A percentile compares a stretch with the other conserved stretches of the same genome.
phyloP scores from a whole-genome alignment of 2,888 invertebrate genomes.

The Schrankia costaestrigalis region DNA sequence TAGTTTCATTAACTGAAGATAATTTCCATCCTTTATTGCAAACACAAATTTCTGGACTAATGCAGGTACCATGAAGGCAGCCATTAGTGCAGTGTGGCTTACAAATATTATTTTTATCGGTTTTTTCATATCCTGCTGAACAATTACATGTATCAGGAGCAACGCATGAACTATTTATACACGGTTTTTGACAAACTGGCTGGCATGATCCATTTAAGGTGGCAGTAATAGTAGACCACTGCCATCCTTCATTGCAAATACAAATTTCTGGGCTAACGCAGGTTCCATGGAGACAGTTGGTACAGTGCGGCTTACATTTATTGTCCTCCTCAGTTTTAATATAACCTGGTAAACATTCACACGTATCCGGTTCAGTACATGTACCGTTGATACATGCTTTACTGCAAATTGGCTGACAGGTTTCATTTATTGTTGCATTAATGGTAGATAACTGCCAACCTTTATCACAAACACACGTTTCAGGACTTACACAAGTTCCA shows the following conservation, averaged over 20 bases:
- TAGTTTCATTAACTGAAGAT: not conserved
- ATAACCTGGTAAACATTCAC: slow-evolving; percentile 6
- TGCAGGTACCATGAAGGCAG: slow-evolving; percentile 10
- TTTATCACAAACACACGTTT: slow-evolving; percentile 8
- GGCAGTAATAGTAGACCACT: not conserved
- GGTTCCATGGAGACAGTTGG: slow-evolving; percentile 9
- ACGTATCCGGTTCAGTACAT: slow-evolving; percentile 7
- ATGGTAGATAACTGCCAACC: slow-evolving; percentile 9
- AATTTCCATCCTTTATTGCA: slow-evolving; percentile 12
- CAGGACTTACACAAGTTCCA: slow-evolving; percentile 13
- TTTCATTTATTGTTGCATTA: not conserved
- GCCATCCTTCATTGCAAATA: slow-evolving; percentile 14
- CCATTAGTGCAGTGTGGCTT: slow-evolving; percentile 9
- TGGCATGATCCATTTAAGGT: slow-evolving; percentile 1
- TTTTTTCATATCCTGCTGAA: slow-evolving; percentile 3
- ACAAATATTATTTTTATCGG: not conserved
- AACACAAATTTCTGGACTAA: slow-evolving; percentile 12
- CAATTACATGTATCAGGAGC: slow-evolving; percentile 15
- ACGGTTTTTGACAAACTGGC: slow-evolving; percentile 9
- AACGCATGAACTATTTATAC: slow-evolving; percentile 8
- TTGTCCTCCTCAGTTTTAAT: not conserved
- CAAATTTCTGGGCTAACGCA: slow-evolving; percentile 16
- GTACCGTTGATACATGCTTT: slow-evolving; percentile 5
- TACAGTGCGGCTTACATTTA: slow-evolving; percentile 14
- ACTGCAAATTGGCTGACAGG: slow-evolving; percentile 11